These are phyloP conservation scores for Microdon myrmicae DNA, from an alignment of 2,888 invertebrate genomes.

Conservation along the genomic window DNA sequence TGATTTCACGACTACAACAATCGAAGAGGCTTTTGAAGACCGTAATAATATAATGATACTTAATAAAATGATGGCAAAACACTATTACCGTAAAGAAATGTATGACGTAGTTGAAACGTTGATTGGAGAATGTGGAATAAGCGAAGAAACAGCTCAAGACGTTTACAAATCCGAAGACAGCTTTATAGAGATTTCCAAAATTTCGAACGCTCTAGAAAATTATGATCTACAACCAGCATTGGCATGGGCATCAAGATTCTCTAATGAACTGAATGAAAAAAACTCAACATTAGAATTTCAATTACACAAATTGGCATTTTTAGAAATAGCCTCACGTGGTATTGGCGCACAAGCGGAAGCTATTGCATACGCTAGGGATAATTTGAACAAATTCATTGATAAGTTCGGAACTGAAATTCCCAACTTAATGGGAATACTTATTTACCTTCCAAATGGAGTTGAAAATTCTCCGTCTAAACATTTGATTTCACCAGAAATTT, in stretches of 20 bases:
- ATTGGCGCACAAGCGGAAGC: constrained; percentile 80
- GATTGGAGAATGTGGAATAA: constrained; percentile 64
- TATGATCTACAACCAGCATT: constrained; percentile 86
- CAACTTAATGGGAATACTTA: constrained; percentile 84
- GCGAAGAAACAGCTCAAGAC: constrained; percentile 61
- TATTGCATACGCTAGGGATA: constrained; percentile 84
- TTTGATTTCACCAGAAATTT: constrained; percentile 79
- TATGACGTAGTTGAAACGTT: constrained; percentile 90
- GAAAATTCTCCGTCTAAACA: constrained; percentile 82
- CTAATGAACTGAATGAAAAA: constrained; percentile 76
- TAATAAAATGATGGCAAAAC: constrained; percentile 92
- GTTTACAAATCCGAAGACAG: constrained; percentile 72
- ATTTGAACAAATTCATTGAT: constrained; percentile 83
- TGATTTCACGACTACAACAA: constrained; percentile 89
- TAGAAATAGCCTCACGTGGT: constrained; percentile 69
- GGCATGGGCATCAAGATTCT: constrained; percentile 84
- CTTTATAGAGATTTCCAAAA: constrained; percentile 84
- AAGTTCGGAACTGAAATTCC: constrained; percentile 86
- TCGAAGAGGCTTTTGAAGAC: constrained; percentile 79
- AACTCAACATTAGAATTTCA: constrained; percentile 82
- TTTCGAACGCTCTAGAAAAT: constrained; percentile 84
- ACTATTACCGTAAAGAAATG: constrained; percentile 94
- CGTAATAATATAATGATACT: constrained; percentile 73
- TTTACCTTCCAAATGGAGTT: constrained; percentile 83
- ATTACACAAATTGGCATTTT: constrained; percentile 82